Conservation (phyloP, 2,797 vertebrate species). For the Falco biarmicus region DNA sequence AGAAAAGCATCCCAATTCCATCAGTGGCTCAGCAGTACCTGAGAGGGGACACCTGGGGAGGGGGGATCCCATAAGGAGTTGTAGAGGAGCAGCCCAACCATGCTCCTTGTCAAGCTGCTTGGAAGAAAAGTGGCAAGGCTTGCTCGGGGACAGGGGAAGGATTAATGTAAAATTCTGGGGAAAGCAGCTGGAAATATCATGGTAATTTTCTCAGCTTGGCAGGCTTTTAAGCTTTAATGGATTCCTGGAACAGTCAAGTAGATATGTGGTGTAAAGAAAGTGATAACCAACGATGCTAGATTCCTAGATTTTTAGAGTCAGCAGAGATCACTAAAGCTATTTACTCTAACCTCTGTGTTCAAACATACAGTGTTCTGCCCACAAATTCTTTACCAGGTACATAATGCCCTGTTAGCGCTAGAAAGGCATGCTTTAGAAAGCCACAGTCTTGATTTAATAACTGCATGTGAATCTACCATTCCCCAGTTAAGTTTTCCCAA, state of each 20-base stretch:
- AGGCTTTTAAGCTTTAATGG: background rate
- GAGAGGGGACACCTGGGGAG: accelerated
- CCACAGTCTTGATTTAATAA: background rate
- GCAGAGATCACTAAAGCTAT: background rate
- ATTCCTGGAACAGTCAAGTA: background rate
- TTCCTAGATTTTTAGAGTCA: background rate
- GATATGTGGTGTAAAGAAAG: background rate
- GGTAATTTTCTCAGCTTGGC: background rate
- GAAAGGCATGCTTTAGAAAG: background rate
- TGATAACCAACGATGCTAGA: background rate
- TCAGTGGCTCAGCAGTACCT: background rate
- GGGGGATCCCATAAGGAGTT: background rate
- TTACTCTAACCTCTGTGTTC: background rate
- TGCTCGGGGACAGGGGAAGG: background rate
- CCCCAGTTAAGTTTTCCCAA: background rate
- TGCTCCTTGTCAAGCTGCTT: background rate
- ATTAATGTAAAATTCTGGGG: background rate
- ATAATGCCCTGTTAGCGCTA: background rate
- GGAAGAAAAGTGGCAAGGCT: background rate
- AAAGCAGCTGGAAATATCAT: background rate
- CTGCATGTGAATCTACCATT: background rate
- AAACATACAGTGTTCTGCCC: background rate
- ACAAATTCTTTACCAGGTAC: background rate
- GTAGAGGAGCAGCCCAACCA: background rate
- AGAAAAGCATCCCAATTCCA: background rate